Evolutionary conservation across 2,888 invertebrate genomes (phyloP), one percentile per base, ranked within the genome.

Genomic region (Hoplodrina ambigua): DNA sequence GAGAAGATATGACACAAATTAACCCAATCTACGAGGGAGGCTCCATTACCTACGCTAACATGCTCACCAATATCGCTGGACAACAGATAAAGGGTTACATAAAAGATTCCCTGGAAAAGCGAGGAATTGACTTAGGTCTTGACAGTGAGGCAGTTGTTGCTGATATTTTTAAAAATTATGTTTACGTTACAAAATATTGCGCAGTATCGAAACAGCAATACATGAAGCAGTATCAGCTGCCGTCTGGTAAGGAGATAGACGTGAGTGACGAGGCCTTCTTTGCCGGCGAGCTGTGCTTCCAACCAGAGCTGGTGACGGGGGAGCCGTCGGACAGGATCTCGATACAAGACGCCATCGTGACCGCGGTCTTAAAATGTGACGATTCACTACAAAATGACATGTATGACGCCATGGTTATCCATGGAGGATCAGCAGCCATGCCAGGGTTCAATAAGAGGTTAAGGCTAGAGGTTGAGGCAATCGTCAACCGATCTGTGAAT

Each of bases 21-120:
- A 84, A 81, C 20, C 94, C 94, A 0, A 85, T 94, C 0, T 95
- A 91, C 72, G 94, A 94, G 81, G 95, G 95, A 0, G 91, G 93
- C 0, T 68, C 87, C 2, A 80, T 95, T 7, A 79, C 61, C 8
- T 94, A 91, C 62, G 94, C 94, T 0, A 89, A 91, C 44, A 90
- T 92, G 72, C 77, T 82, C 44, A 93, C 93, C 6, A 85, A 89
- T 0, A 66, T 91, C 15, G 89, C 92, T 7, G 91, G 91, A 46
- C 46, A 5, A 17, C 17, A 46, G 46, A 46, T 46, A 15, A 46
- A 46, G 17, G 46, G 15, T 1, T 17, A 17, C 2, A 46, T 46
- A 17, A 10, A 46, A 17, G 46, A 46, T 0, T 69, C 78, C n/a
- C 79, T 94, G 0, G n/a, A 68, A 2, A 79, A 83, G 0, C 85